Conservation (phyloP, 2,113 vertebrate species). For the Ardeotis arabs region DNA sequence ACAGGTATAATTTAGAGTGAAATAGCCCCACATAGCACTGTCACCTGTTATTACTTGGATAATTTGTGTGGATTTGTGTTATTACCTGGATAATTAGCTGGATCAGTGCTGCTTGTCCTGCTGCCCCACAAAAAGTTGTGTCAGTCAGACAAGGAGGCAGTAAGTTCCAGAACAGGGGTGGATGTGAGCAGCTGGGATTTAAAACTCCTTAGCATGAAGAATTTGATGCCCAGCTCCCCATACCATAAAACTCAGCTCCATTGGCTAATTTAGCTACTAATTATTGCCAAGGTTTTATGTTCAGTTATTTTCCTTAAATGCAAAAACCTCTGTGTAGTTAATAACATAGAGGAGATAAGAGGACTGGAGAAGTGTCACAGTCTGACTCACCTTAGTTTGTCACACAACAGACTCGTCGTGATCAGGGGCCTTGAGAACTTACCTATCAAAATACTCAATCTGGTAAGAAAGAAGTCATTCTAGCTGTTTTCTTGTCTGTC, state of each 20-base stretch:
- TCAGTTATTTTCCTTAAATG: conserved; percentile 68
- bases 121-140: background rate
- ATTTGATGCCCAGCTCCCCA: background rate
- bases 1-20: background rate
- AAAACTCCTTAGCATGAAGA: background rate
- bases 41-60: background rate
- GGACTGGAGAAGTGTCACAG: conserved; percentile 83
- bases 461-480: conserved; percentile 74
- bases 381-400: conserved; percentile 84
- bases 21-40: background rate
- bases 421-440: conserved; percentile 77
- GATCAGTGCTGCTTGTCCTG: background rate
- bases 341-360: conserved; percentile 80
- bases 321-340: conserved; percentile 72
- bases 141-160: background rate
- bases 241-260: background rate
- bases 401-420: conserved; percentile 81
- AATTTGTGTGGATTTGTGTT: background rate
- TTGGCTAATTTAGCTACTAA: background rate
- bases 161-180: background rate
- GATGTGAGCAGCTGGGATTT: background rate
- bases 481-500: background rate
- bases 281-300: background rate
- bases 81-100: background rate
- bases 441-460: conserved; percentile 81